These are phyloP conservation scores for Caenorhabditis sp. DNA, from an alignment of 2,888 invertebrate species.

Conservation along the genomic window DNA sequence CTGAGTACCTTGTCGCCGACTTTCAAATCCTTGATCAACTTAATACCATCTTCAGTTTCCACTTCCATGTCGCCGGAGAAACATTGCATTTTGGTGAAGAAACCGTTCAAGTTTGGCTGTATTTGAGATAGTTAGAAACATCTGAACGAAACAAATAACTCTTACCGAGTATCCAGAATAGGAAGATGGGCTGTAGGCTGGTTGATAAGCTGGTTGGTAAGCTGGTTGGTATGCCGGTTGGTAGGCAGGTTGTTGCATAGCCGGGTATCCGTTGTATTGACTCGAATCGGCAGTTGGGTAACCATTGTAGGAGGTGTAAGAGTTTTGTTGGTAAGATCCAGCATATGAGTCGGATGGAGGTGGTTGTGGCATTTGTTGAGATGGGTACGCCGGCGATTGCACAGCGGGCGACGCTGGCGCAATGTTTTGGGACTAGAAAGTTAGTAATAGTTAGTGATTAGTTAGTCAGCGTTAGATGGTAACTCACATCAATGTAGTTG, in stretches of 20 bases:
- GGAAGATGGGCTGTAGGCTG: constrained; percentile 41
- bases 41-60: constrained; percentile 75
- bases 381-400: constrained; percentile 46
- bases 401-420: constrained; percentile 51
- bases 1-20: constrained; percentile 80
- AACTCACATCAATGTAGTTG: constrained; percentile 58
- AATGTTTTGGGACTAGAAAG: constrained; percentile 64
- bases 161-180: constrained; percentile 40
- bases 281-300: constrained; percentile 45
- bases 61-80: constrained; percentile 81
- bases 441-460: constrained; percentile 42
- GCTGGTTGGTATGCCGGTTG: constrained; percentile 65
- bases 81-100: constrained; percentile 78
- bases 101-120: constrained; percentile 68
- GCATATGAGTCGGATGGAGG: constrained; percentile 50
- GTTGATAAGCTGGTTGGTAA: constrained; percentile 61
- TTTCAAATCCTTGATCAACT: constrained; percentile 77
- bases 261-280: constrained; percentile 61
- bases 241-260: constrained; percentile 56
- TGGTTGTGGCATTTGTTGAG: constrained; percentile 51
- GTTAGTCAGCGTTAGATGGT: constrained; percentile 5
- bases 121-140: constrained; percentile 5
- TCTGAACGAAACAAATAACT: background rate
- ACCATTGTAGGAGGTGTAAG: constrained; percentile 25
- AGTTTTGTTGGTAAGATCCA: constrained; percentile 34